Conservation (phyloP, 1,140 invertebrate species). For the Pteromalus puparum region DNA sequence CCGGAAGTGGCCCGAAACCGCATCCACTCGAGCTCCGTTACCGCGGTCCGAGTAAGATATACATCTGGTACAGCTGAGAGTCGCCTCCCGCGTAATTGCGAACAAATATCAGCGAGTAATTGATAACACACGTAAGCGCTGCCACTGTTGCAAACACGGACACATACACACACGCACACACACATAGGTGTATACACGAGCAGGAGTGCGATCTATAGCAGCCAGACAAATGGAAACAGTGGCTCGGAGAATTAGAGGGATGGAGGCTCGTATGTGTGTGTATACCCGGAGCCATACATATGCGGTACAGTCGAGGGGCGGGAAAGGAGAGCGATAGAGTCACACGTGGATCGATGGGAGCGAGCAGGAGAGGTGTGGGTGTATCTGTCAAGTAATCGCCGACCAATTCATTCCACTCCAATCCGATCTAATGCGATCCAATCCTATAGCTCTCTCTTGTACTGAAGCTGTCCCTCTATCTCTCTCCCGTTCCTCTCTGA, state of each 20-base stretch:
- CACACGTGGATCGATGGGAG: not conserved
- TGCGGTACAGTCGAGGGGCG: not conserved
- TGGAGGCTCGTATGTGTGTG: not conserved
- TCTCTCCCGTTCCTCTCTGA: not conserved
- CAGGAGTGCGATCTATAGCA: not conserved
- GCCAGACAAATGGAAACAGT: constrained; percentile 32
- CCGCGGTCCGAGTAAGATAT: constrained; percentile 5
- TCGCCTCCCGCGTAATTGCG: constrained; percentile 25
- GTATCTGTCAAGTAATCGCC: constrained; percentile 51
- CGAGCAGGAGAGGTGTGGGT: constrained; percentile 8
- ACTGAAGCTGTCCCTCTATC: not conserved
- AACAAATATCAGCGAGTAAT: constrained; percentile 51
- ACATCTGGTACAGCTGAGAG: not conserved
- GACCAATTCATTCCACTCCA: constrained; percentile 51
- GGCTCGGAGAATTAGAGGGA: constrained; percentile 40
- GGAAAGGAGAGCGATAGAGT: constrained; percentile 19
- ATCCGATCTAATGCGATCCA: constrained; percentile 53
- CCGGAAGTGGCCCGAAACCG: constrained; percentile 11
- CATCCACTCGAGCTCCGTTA: not conserved
- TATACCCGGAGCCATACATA: not conserved
- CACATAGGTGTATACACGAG: too few species aligned
- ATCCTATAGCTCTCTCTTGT: constrained; percentile 21
- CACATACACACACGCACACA: not conserved
- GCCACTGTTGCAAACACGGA: not conserved
- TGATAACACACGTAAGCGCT: constrained; percentile 39